These are phyloP conservation scores for Ischnura elegans DNA, from an alignment of 2,888 invertebrate species.

Conservation along the genomic window DNA sequence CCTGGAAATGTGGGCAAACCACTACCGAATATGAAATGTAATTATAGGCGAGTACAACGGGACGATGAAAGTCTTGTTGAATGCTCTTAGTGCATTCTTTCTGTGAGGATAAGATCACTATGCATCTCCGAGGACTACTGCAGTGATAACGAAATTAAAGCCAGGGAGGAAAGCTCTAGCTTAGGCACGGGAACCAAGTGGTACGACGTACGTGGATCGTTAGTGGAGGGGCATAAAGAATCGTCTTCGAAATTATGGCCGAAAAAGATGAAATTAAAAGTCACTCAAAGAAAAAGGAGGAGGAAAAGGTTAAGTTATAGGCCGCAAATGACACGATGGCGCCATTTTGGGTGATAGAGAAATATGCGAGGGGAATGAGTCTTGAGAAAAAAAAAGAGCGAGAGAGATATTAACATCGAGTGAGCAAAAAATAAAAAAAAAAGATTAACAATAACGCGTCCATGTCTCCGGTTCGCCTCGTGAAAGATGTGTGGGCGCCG, in stretches of 20 bases:
- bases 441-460: background rate
- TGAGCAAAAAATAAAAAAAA: background rate
- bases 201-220: background rate
- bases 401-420: background rate
- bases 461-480: background rate
- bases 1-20: too few species aligned
- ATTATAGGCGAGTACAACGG: too few species aligned
- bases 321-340: background rate
- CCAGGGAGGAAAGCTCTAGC: background rate
- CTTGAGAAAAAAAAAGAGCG: background rate
- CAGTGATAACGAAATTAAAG: background rate
- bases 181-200: background rate
- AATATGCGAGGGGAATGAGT: conserved; percentile 21
- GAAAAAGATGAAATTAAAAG: background rate
- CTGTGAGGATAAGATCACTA: background rate
- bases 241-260: background rate
- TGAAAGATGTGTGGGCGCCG: conserved; percentile 5
- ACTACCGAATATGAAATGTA: too few species aligned
- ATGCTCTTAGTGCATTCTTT: too few species aligned
- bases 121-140: background rate
- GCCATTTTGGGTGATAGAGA: conserved; percentile 21
- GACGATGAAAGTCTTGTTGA: too few species aligned
- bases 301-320: conserved; percentile 18
- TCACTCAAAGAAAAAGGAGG: background rate
- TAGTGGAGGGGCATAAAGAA: background rate